Conservation (phyloP, 2,797 vertebrate genomes). For the Harpagifer antarcticus region DNA sequence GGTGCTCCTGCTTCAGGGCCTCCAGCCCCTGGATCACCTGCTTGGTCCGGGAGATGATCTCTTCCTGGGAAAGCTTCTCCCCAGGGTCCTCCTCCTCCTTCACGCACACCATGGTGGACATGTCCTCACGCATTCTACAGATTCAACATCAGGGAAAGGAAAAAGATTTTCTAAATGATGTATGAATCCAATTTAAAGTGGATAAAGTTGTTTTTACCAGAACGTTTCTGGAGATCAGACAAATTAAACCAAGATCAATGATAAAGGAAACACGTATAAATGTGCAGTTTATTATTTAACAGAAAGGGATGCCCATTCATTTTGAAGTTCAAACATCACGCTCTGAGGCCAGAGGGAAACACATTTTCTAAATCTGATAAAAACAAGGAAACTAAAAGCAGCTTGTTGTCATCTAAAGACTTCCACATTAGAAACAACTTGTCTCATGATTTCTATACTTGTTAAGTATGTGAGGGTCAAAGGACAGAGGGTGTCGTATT, state of each 20-base stretch:
- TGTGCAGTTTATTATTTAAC: background rate
- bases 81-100: slow-evolving; percentile 92
- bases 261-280: background rate
- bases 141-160: background rate
- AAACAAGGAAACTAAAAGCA: background rate
- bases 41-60: slow-evolving; percentile 96
- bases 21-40: slow-evolving; percentile 98
- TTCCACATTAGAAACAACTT: background rate
- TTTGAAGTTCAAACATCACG: too few species aligned
- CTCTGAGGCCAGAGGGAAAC: too few species aligned
- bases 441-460: slow-evolving; percentile 9
- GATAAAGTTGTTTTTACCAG: background rate
- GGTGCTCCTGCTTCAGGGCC: slow-evolving; percentile 96
- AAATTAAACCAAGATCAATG: background rate
- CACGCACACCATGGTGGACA: slow-evolving; percentile 97
- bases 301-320: background rate
- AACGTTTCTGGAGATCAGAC: background rate
- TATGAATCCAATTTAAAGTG: background rate
- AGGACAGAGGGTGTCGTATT: too few species aligned
- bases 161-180: background rate
- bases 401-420: background rate
- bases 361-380: background rate
- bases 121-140: slow-evolving; percentile 97
- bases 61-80: slow-evolving; percentile 97
- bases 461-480: background rate